phyloP scores from a whole-genome alignment of 2,113 vertebrate genomes.

The Semnornis frantzii region DNA sequence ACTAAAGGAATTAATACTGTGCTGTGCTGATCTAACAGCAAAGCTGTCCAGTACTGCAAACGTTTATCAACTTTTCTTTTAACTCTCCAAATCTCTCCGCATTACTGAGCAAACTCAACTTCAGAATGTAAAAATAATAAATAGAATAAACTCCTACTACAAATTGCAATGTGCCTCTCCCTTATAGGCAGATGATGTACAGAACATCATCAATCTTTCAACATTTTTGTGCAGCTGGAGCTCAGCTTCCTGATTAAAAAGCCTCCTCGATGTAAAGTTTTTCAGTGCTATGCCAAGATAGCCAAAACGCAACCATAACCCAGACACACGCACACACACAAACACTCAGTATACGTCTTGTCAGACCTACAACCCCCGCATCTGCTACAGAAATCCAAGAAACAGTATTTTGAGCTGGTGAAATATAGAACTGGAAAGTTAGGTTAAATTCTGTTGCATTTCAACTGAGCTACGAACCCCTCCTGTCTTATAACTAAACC shows the following conservation, averaged over 20 bases:
- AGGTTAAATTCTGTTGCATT: accelerated
- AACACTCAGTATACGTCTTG: accelerated
- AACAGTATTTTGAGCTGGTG: accelerated
- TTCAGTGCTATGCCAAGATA: neutral
- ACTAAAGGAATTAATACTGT: neutral
- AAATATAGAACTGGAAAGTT: neutral
- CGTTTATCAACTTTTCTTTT: neutral
- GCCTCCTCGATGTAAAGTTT: slow-evolving; percentile 27
- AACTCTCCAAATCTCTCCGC: neutral
- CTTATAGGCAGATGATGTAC: neutral
- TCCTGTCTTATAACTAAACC: neutral
- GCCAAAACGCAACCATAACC: neutral
- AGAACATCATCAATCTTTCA: neutral
- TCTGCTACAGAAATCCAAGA: neutral
- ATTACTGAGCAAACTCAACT: neutral
- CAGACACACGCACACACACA: neutral
- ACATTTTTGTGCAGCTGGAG: neutral
- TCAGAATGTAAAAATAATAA: neutral
- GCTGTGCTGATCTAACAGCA: neutral
- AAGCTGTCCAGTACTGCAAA: neutral
- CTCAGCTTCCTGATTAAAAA: neutral
- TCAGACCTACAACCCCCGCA: neutral
- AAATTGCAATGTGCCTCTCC: neutral
- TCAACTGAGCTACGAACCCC: accelerated
- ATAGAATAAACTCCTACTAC: neutral